Evolutionary conservation across 2,113 vertebrate species (phyloP).

Genomic region (Sakesphorus luctuosus): DNA sequence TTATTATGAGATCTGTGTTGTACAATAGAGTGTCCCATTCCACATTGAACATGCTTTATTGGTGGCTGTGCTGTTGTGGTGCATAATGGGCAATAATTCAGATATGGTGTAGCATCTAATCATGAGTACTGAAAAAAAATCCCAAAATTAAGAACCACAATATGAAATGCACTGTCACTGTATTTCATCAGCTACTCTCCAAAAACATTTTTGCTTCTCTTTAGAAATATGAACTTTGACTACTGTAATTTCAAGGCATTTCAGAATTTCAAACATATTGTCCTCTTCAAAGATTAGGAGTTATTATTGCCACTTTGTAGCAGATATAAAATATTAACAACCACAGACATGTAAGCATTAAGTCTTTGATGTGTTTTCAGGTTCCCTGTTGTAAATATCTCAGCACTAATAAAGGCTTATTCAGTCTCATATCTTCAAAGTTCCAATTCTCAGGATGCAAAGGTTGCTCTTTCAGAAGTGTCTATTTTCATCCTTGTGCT

Average conservation of each 20-base stretch:
- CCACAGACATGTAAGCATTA: not conserved
- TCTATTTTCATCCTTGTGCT: not conserved
- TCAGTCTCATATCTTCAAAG: not conserved
- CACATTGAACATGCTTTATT: not conserved
- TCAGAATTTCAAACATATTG: not conserved
- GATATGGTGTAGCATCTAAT: not conserved
- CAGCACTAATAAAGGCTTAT: not conserved
- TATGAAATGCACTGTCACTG: not conserved
- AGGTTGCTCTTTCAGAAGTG: not conserved
- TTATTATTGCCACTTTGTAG: not conserved
- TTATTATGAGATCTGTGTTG: not conserved
- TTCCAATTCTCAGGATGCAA: not conserved
- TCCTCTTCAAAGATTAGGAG: not conserved
- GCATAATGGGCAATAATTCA: not conserved
- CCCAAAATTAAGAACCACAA: not conserved
- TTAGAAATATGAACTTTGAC: not conserved
- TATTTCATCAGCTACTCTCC: not conserved
- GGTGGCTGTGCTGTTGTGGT: not conserved
- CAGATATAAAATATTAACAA: not conserved
- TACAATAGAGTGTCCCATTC: not conserved
- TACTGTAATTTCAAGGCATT: not conserved
- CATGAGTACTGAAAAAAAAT: not conserved
- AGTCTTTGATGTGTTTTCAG: not conserved
- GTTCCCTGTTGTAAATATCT: not conserved
- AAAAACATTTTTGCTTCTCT: not conserved